Base-by-base conservation (phyloP, 2,888 invertebrate species). In the Eristalis intricaria region DNA sequence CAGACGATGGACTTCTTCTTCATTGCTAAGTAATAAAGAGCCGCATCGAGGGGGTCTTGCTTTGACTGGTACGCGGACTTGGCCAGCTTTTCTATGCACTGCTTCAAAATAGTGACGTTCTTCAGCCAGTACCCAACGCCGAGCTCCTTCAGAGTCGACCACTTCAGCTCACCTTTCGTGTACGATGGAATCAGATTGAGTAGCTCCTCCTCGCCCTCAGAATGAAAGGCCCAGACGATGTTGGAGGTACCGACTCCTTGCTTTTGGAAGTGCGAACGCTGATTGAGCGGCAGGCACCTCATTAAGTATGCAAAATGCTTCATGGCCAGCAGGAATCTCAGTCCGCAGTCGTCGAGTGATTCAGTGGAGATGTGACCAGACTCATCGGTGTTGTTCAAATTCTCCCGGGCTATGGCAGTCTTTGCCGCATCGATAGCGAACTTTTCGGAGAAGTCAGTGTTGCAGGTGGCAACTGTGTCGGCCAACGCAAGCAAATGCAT, bases 401-500 rank as follows among this genome's bases (percentile, higher is more conserved):
- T 95, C 90, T 96, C 96, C 91, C 95, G 96, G 1, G 95, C 95
- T 85, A 95, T 94, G 1, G 95, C 95, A 15, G 94, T 94, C 90
- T 96, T 96, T 1, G 96, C 95, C 0, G 95, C 94, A 90, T 95
- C 95, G 29, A 95, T 95, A 1, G 95, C 95, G 90, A 97, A 96
- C 80, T 97, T 94, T 91, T 98, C 97, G 0, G 97, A 97, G 90
- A 97, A 96, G 91, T 97, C 97, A 0, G 96, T 97, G 90, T 98
- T 97, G 90, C 98, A 98, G 0, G 98, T 98, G 0, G 98, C 97
- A 0, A 99, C 98, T 0, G 99, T 99, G 91, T 99, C 99, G 13
- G 99, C 99, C 84, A 99, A 93, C 1, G 99, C 99, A n/a, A 99
- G 93, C 84, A 99, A 94, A 93, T 99, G 99, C 99, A 99, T 99